Conservation (phyloP, 2,113 vertebrate genomes). For the Indri indri region DNA sequence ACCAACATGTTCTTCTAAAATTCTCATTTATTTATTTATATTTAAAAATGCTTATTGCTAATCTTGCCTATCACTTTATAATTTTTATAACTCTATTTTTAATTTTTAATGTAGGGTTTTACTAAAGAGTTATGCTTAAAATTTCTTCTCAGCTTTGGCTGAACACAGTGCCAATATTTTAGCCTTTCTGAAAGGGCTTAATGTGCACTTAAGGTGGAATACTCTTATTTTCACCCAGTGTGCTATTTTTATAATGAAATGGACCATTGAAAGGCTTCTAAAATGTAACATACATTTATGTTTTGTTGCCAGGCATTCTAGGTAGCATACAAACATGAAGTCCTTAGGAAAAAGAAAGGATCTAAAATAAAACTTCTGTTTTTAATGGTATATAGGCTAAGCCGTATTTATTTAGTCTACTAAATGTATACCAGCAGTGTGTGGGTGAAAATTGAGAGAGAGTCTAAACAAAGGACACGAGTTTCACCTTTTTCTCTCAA, state of each 20-base stretch:
- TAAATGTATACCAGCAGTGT: background rate
- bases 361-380: conserved; percentile 16
- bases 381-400: conserved; percentile 29
- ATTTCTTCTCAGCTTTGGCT: conserved; percentile 30
- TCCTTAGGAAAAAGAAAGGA: background rate
- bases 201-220: conserved; percentile 35
- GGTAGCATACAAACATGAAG: background rate
- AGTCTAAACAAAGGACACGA: background rate
- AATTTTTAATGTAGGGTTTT: conserved; percentile 58
- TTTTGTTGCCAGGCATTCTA: conserved; percentile 1
- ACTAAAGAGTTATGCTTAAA: conserved; percentile 10
- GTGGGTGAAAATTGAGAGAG: background rate
- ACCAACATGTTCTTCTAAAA: background rate
- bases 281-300: conserved; percentile 46
- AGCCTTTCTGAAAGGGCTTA: conserved; percentile 36
- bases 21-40: conserved; percentile 17
- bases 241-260: conserved; percentile 56
- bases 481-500: conserved; percentile 28
- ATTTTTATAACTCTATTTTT: conserved; percentile 65
- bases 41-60: conserved; percentile 42
- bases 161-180: conserved; percentile 1
- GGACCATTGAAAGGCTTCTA: conserved; percentile 16
- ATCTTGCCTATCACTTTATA: conserved; percentile 34
- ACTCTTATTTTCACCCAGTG: conserved; percentile 23
- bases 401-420: conserved; percentile 16